phyloP scores from a whole-genome alignment of 2,797 vertebrate species.

The Clarias laeviceps region DNA sequence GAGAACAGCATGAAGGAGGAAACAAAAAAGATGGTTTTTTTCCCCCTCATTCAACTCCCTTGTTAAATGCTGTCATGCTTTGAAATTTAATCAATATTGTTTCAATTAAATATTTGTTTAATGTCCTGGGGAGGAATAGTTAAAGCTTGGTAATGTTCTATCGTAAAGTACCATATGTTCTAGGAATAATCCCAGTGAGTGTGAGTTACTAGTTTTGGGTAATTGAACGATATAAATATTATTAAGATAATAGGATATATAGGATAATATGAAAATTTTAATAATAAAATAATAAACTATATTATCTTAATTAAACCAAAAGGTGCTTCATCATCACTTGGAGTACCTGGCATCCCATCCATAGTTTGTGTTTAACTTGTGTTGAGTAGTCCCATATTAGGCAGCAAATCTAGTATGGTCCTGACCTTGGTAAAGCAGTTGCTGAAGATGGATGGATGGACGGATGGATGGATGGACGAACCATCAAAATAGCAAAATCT shows the following conservation, averaged over 20 bases:
- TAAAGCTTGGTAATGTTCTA: neutral
- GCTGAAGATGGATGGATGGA: neutral
- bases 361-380: neutral
- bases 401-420: neutral
- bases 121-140: neutral
- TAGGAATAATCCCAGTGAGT: neutral
- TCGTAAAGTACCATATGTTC: neutral
- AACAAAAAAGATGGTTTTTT: conserved; percentile 35
- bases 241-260: neutral
- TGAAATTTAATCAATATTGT: conserved; percentile 15
- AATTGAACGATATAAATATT: neutral
- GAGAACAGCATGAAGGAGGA: conserved; percentile 17
- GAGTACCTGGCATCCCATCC: neutral
- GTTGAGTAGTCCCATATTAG: neutral
- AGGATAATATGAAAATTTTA: too few species aligned
- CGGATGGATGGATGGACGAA: neutral
- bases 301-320: neutral
- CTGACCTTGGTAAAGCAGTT: neutral
- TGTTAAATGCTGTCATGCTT: conserved; percentile 27
- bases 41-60: conserved; percentile 39
- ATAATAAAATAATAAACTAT: too few species aligned
- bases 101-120: conserved; percentile 26
- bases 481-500: conserved; percentile 3
- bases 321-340: neutral
- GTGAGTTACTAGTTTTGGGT: neutral